Evolutionary conservation across 1,140 invertebrate species (phyloP).

Genomic region (Drosophila melanica): DNA sequence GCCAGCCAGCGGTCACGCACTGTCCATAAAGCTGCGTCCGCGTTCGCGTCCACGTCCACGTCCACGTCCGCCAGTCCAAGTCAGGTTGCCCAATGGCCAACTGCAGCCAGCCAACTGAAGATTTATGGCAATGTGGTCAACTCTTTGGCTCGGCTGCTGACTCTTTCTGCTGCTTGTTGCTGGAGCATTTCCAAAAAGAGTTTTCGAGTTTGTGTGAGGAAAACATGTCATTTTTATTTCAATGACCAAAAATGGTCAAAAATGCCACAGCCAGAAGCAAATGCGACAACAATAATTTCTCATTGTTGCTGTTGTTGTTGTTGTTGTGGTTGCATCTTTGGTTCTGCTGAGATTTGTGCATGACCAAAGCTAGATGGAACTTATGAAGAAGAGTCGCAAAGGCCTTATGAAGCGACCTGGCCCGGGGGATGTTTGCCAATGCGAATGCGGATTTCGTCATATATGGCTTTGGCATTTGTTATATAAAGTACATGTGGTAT

Average conservation of each 20-base stretch:
- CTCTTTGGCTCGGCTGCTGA: conserved; percentile 3
- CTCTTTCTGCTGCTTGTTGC: conserved; percentile 4
- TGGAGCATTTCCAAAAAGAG: conserved; percentile 65
- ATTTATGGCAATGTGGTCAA: conserved; percentile 65
- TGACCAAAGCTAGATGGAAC: conserved; percentile 54
- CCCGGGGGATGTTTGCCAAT: conserved; percentile 4
- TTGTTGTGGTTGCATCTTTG: conserved; percentile 44
- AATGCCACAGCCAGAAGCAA: conserved; percentile 54
- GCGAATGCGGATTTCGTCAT: conserved; percentile 52
- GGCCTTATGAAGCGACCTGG: neutral
- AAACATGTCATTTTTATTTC: conserved; percentile 81
- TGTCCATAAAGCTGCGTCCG: conserved; percentile 55
- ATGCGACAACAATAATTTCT: conserved; percentile 48
- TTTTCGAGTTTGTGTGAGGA: conserved; percentile 65
- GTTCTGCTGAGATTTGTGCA: conserved; percentile 67
- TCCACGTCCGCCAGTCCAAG: conserved; percentile 5
- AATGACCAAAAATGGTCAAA: conserved; percentile 76
- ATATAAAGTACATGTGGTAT: neutral
- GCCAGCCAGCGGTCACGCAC: conserved; percentile 52
- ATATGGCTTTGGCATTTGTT: conserved; percentile 2
- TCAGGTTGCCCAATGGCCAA: conserved; percentile 38
- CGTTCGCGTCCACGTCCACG: conserved; percentile 1
- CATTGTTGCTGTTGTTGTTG: conserved; percentile 15
- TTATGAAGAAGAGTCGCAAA: neutral
- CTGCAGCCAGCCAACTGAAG: conserved; percentile 51